Evolutionary conservation across 2,888 invertebrate species (phyloP).

Genomic region (Acrobasis consociella): DNA sequence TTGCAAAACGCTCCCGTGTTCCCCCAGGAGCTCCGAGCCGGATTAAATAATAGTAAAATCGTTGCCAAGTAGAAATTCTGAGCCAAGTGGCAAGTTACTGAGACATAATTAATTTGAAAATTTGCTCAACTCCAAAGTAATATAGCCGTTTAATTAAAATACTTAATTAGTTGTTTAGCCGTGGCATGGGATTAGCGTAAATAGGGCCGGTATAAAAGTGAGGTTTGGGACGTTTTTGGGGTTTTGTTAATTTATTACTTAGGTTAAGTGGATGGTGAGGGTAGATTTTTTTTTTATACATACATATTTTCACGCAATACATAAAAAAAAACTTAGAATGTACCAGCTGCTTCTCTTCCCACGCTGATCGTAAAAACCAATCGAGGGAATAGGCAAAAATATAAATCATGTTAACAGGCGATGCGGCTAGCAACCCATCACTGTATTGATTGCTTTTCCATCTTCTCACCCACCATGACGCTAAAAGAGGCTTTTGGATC

Average conservation of each 20-base stretch:
- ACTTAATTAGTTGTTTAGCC: constrained; percentile 33
- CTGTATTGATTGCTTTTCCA: no score
- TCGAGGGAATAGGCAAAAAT: no score
- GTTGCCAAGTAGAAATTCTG: constrained; percentile 58
- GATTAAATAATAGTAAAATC: constrained; percentile 64
- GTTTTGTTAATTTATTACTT: background rate
- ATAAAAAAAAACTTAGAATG: no score
- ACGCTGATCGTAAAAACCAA: no score
- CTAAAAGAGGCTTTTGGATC: no score
- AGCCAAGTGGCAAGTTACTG: constrained; percentile 49
- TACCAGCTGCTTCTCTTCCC: no score
- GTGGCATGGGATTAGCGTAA: constrained; percentile 18
- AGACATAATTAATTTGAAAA: constrained; percentile 55
- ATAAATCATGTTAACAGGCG: no score
- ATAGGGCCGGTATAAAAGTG: constrained; percentile 9
- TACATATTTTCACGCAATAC: no score
- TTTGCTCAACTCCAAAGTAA: constrained; percentile 38
- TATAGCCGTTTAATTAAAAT: constrained; percentile 41
- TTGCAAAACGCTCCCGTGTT: constrained; percentile 27
- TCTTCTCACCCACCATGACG: no score
- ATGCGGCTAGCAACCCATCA: no score
- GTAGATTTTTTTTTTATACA: background rate
- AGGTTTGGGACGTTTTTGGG: background rate
- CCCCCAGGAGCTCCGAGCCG: constrained; percentile 34
- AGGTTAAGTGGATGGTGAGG: background rate